These are phyloP conservation scores for Pseudopipra pipra DNA, from an alignment of 2,113 vertebrate genomes.

Conservation along the genomic window DNA sequence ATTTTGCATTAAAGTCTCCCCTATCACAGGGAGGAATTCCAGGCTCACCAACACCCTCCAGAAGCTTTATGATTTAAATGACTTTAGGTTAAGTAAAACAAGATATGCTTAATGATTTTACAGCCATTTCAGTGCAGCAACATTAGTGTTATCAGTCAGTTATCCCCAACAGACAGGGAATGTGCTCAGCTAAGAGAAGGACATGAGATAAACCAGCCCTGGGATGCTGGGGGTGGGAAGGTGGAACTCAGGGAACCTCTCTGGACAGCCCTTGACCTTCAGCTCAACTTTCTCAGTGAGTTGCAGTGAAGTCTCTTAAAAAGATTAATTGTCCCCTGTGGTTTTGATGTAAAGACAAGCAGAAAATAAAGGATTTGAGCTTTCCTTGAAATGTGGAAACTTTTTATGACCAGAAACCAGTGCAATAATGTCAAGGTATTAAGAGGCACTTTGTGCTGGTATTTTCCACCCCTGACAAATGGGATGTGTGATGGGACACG, in stretches of 20 bases:
- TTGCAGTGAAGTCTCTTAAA: background rate
- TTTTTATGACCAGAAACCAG: background rate
- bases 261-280: background rate
- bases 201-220: rapidly evolving
- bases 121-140: background rate
- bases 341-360: background rate
- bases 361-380: background rate
- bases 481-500: background rate
- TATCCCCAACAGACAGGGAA: background rate
- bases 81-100: conserved; percentile 22
- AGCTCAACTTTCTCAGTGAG: background rate
- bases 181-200: background rate
- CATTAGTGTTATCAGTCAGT: background rate
- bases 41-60: background rate
- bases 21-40: background rate
- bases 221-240: background rate
- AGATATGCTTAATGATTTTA: conserved; percentile 8
- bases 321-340: background rate
- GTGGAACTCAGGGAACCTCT: background rate
- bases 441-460: background rate
- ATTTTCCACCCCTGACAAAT: background rate
- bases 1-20: background rate
- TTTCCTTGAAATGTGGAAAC: background rate
- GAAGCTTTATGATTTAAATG: conserved; percentile 4
- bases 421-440: background rate